These are phyloP conservation scores for Podotricha telesiphe DNA, from an alignment of 2,888 invertebrate species.

Conservation along the genomic window DNA sequence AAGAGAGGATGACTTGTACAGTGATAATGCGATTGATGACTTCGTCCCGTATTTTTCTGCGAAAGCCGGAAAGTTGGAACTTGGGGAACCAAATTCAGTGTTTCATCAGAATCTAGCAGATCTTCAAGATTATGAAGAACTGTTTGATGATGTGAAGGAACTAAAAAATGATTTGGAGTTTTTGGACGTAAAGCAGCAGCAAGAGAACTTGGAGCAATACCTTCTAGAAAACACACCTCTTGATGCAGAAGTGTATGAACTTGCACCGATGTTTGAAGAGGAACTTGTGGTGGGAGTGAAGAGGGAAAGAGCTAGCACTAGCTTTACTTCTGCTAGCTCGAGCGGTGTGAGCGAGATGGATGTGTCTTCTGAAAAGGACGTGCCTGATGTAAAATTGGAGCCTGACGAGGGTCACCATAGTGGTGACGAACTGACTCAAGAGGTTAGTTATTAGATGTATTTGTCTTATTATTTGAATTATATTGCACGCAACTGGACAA, in stretches of 20 bases:
- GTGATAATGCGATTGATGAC: constrained; percentile 75
- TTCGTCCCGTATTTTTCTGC: constrained; percentile 72
- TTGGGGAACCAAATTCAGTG: constrained; percentile 73
- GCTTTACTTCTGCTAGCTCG: constrained; percentile 77
- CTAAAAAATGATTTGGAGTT: constrained; percentile 71
- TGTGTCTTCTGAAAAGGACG: constrained; percentile 58
- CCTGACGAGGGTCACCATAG: constrained; percentile 76
- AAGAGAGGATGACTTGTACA: constrained; percentile 66
- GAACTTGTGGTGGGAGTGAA: constrained; percentile 71
- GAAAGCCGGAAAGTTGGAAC: constrained; percentile 65
- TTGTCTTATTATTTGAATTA: background rate
- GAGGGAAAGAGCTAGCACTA: constrained; percentile 78
- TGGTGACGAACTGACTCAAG: constrained; percentile 79
- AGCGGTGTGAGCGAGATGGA: constrained; percentile 81
- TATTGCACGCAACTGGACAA: background rate
- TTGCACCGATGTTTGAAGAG: constrained; percentile 74
- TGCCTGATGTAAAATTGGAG: constrained; percentile 70
- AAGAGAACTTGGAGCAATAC: constrained; percentile 71
- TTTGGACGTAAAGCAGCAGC: constrained; percentile 71
- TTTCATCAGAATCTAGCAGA: constrained; percentile 84
- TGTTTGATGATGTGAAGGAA: constrained; percentile 68
- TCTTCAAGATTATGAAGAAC: constrained; percentile 80
- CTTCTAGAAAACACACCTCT: constrained; percentile 74
- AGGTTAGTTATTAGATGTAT: constrained; percentile 61
- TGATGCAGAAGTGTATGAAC: constrained; percentile 67